Conservation (phyloP, 2,797 vertebrate genomes). For the Chelmon rostratus region DNA sequence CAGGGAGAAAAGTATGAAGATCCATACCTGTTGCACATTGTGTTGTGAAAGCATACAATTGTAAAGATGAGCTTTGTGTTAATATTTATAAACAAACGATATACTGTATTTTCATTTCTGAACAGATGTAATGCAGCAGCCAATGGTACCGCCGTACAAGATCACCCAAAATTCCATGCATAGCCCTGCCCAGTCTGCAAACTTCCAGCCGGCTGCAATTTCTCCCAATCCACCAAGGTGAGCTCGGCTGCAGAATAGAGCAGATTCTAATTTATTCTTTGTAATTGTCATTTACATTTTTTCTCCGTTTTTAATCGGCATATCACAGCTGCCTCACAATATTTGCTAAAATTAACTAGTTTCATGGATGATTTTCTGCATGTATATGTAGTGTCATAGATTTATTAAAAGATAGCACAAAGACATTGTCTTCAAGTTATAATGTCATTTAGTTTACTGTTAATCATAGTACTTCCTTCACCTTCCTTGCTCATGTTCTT, state of each 20-base stretch:
- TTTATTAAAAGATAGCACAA: background rate
- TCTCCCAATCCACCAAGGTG: constrained; percentile 98
- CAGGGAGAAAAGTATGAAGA: constrained; percentile 96
- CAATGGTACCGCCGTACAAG: constrained; percentile 95
- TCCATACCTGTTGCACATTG: constrained; percentile 62
- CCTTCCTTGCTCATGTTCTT: constrained; percentile 1
- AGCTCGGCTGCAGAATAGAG: constrained; percentile 3
- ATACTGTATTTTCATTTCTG: constrained; percentile 5
- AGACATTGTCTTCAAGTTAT: background rate
- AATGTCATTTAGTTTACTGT: too few species aligned
- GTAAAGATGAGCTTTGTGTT: background rate
- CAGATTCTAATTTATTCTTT: background rate
- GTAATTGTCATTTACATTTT: background rate
- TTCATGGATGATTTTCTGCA: background rate
- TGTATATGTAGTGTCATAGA: background rate
- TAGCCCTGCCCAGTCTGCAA: constrained; percentile 94
- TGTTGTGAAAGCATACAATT: background rate
- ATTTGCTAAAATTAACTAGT: background rate
- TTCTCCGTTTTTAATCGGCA: background rate
- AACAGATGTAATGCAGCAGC: constrained; percentile 92
- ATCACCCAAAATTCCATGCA: constrained; percentile 98
- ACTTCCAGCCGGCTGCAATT: constrained; percentile 96
- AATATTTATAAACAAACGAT: background rate
- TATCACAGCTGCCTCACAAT: background rate
- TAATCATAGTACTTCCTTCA: too few species aligned